Percentiles rank a stretch among this genome's conserved stretches.
Evolutionary conservation across 2,113 vertebrate genomes (phyloP).

Genomic region (Fulica atra): DNA sequence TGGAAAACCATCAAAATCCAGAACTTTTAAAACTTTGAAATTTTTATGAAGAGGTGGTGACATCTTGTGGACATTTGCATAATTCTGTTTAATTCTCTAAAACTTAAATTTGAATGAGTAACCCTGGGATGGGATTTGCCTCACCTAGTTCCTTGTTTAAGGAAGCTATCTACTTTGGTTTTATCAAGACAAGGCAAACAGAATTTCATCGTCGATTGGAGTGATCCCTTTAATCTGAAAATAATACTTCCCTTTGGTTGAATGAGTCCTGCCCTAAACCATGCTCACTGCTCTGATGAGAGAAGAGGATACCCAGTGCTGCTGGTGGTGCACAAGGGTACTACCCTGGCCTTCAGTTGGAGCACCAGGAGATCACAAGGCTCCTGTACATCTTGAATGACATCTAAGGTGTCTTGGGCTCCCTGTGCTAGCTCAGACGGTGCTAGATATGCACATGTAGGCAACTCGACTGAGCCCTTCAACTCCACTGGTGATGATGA

Average conservation of each 20-base stretch:
- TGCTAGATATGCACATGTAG: background rate
- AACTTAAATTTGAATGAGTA: rapidly evolving
- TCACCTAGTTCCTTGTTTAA: background rate
- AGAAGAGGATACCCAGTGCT: background rate
- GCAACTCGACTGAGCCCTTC: background rate
- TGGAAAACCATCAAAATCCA: background rate
- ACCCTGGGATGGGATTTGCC: background rate
- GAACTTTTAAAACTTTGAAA: background rate
- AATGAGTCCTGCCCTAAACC: background rate
- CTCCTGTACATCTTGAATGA: background rate
- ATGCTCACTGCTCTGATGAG: background rate
- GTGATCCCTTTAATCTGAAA: background rate
- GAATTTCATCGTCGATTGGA: background rate
- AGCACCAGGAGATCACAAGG: background rate
- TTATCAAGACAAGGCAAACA: background rate
- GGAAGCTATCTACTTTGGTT: background rate
- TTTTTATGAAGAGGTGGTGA: background rate
- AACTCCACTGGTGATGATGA: background rate
- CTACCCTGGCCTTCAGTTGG: background rate
- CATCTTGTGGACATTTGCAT: slow-evolving; percentile 20
- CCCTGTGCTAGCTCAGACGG: too few relatives aligned
- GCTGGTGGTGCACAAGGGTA: background rate
- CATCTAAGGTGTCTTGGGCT: background rate
- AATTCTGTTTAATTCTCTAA: background rate
- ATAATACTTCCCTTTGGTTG: background rate